Evolutionary conservation across 2,113 vertebrate genomes (phyloP).

Genomic region (human): GRCh38 chr15:39053501-39054000

Average conservation of each 20-base stretch:
- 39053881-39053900: background rate
- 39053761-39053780: background rate
- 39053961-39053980: background rate
- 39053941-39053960: background rate
- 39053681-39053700: background rate
- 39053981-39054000: background rate
- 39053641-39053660: background rate
- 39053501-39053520: background rate
- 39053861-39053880: background rate
- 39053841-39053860: background rate
- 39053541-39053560: constrained; percentile 1
- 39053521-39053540: background rate
- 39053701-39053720: background rate
- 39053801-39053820: background rate
- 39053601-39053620: background rate
- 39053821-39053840: background rate
- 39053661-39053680: background rate
- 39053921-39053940: background rate
- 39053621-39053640: background rate
- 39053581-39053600: background rate
- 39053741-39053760: background rate
- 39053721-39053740: background rate
- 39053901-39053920: background rate
- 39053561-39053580: background rate
- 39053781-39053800: background rate